Conservation (phyloP, 2,888 invertebrate genomes). For the Caenorhabditis parvicauda region DNA sequence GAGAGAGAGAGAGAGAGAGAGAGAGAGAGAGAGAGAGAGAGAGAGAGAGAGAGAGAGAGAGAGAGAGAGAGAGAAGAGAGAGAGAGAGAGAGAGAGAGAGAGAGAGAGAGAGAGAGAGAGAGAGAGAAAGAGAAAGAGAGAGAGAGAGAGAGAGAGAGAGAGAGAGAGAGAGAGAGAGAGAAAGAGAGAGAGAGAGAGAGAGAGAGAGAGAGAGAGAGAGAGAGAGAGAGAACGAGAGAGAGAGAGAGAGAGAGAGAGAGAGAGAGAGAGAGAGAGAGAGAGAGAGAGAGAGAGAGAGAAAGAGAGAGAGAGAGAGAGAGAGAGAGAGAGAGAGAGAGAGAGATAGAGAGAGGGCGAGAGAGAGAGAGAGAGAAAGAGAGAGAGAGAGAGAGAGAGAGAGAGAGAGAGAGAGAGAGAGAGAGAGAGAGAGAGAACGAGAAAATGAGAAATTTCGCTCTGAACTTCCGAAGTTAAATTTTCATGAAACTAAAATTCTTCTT, state of each 20-base stretch:
- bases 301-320: constrained; percentile 10
- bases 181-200: background rate
- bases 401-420: constrained; percentile 17
- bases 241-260: background rate
- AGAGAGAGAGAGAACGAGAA: constrained; percentile 15
- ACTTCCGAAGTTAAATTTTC: too few species aligned
- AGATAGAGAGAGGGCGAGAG: constrained; percentile 9
- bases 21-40: constrained; percentile 4
- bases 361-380: constrained; percentile 3
- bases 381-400: constrained; percentile 1
- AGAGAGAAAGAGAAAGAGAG: constrained; percentile 4
- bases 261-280: background rate
- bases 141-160: background rate
- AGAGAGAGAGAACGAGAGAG: constrained; percentile 2
- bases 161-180: background rate
- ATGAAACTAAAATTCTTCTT: too few species aligned
- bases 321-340: background rate
- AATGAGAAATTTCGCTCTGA: too few species aligned
- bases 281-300: constrained; percentile 2
- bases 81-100: constrained; percentile 1
- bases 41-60: constrained; percentile 5
- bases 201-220: background rate
- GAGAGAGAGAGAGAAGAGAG: background rate
- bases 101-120: constrained; percentile 1
- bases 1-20: constrained; percentile 12